These are phyloP conservation scores for Drosophila eugracilis DNA, from an alignment of 1,140 invertebrate species.

Conservation along the genomic window DNA sequence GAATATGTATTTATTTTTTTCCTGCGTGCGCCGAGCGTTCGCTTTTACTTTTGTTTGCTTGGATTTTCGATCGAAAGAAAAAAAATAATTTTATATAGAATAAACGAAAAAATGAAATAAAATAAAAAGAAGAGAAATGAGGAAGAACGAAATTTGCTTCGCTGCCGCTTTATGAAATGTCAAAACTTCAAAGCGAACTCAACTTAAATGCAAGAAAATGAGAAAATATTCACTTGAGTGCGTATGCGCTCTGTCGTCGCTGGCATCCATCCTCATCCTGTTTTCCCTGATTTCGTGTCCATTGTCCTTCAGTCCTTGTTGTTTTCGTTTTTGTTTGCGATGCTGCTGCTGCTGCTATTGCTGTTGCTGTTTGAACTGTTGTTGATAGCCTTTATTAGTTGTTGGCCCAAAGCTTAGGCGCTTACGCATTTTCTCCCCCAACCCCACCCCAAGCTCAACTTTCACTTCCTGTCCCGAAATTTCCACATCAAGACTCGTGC, in stretches of 20 bases:
- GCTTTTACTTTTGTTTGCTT: constrained; percentile 83
- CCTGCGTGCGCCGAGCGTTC: constrained; percentile 47
- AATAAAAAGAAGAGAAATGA: constrained; percentile 38
- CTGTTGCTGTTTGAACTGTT: constrained; percentile 82
- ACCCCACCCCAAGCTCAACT: too few relatives aligned
- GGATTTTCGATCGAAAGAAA: constrained; percentile 76
- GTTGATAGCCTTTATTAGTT: constrained; percentile 83
- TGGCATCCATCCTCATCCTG: constrained; percentile 6
- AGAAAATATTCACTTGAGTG: constrained; percentile 84
- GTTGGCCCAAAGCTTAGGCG: constrained; percentile 76
- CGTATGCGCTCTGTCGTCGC: constrained; percentile 51
- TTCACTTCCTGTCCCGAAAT: constrained; percentile 34
- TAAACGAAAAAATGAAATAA: constrained; percentile 40
- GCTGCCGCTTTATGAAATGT: constrained; percentile 80
- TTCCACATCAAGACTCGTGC: constrained; percentile 32
- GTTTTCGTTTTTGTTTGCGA: constrained; percentile 24
- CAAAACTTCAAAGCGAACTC: constrained; percentile 84
- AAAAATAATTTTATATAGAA: constrained; percentile 32
- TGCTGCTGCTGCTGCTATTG: constrained; percentile 74
- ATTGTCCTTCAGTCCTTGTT: constrained; percentile 32
- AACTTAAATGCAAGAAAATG: constrained; percentile 83
- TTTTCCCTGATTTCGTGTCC: constrained; percentile 25
- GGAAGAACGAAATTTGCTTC: constrained; percentile 41
- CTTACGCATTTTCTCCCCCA: constrained; percentile 57
- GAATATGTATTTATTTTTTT: constrained; percentile 38